Percentiles rank a stretch among this genome's conserved stretches.
phyloP scores from a whole-genome alignment of 2,113 vertebrate species.

The Paramisgurnus dabryanus region DNA sequence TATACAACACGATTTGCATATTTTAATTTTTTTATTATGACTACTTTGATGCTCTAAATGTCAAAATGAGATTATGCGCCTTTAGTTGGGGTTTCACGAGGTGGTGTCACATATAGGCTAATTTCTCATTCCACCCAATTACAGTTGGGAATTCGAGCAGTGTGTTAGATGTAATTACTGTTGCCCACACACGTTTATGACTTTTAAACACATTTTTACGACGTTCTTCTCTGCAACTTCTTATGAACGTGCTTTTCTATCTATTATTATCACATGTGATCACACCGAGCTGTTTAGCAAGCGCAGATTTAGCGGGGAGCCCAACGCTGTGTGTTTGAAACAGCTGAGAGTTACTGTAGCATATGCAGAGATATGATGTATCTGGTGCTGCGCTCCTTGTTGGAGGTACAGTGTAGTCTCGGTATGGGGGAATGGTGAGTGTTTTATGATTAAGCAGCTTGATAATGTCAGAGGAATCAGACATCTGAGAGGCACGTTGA shows the following conservation, averaged over 20 bases:
- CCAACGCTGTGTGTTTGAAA: background rate
- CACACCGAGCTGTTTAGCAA: constrained; percentile 7
- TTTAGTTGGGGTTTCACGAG: no score
- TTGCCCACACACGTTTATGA: constrained; percentile 20
- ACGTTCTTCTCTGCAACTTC: background rate
- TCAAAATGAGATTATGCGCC: no score
- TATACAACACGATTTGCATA: no score
- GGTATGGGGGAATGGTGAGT: constrained; percentile 22
- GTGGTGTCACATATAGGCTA: no score
- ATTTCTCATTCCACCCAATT: background rate
- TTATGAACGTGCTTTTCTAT: background rate
- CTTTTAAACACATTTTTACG: background rate
- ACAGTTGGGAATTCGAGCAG: background rate
- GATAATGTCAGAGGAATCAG: constrained; percentile 53
- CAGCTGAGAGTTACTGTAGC: background rate
- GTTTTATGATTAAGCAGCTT: constrained; percentile 50
- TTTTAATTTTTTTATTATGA: no score
- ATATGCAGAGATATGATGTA: background rate
- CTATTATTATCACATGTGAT: background rate
- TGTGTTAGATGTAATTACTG: constrained; percentile 9
- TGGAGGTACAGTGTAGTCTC: constrained; percentile 20
- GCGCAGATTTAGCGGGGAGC: background rate
- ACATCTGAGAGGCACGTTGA: constrained; percentile 50
- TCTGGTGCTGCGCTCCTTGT: constrained; percentile 14
- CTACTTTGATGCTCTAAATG: no score